These are phyloP conservation scores for Alectoris magna DNA, from an alignment of 2,797 vertebrate species.

Conservation along the genomic window DNA sequence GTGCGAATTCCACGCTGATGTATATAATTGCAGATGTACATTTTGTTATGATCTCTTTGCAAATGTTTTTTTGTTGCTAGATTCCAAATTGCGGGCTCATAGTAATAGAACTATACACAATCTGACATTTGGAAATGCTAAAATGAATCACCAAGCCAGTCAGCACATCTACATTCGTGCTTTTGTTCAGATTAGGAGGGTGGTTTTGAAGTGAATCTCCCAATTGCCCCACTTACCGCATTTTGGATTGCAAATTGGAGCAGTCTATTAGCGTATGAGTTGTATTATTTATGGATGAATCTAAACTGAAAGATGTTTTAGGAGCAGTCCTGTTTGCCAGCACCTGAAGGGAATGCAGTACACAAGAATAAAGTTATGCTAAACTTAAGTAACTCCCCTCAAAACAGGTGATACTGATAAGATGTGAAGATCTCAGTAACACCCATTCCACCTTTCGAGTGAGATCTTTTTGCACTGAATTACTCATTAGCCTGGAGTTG, in stretches of 20 bases:
- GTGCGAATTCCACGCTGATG: background rate
- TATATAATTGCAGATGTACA: background rate
- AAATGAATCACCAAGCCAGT: background rate
- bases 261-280: background rate
- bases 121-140: conserved; percentile 12
- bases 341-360: background rate
- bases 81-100: background rate
- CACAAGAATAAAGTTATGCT: background rate
- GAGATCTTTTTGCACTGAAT: background rate
- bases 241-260: conserved; percentile 33
- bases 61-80: background rate
- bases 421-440: background rate
- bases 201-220: background rate
- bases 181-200: background rate
- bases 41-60: background rate
- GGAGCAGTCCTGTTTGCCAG: background rate
- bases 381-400: too few species aligned
- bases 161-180: background rate
- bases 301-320: background rate
- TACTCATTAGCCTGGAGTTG: background rate
- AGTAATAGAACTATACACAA: background rate
- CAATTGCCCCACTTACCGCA: background rate
- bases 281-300: background rate
- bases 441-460: background rate
- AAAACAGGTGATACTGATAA: background rate